Evolutionary conservation across 2,888 invertebrate species (phyloP).

Genomic region (Agrilus cyanescens): DNA sequence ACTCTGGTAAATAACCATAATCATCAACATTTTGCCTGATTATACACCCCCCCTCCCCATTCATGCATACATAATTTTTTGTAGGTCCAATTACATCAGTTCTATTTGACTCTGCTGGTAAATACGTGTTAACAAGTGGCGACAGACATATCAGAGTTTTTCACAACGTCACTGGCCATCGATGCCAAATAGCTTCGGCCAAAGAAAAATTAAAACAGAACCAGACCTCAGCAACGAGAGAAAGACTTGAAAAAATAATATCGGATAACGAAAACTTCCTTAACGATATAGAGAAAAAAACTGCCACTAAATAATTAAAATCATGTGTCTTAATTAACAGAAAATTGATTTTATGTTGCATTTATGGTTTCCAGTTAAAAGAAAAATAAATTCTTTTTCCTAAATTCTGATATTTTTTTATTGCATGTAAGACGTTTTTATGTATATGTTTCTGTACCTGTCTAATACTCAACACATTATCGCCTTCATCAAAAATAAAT

Average conservation of each 20-base stretch:
- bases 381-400: too few species aligned
- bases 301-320: background rate
- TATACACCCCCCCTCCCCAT: too few species aligned
- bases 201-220: slow-evolving; percentile 42
- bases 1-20: slow-evolving; percentile 41
- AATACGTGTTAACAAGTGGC: slow-evolving; percentile 60
- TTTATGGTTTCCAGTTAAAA: too few species aligned
- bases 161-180: slow-evolving; percentile 64
- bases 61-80: slow-evolving; percentile 20
- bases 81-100: slow-evolving; percentile 56
- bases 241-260: slow-evolving; percentile 60
- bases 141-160: slow-evolving; percentile 68
- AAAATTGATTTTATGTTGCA: too few species aligned
- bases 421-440: too few species aligned
- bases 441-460: too few species aligned
- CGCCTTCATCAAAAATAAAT: too few species aligned
- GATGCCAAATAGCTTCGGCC: slow-evolving; percentile 37
- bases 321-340: too few species aligned
- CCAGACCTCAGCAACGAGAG: slow-evolving; percentile 61
- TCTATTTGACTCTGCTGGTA: slow-evolving; percentile 63
- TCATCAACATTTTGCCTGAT: too few species aligned
- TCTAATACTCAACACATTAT: too few species aligned
- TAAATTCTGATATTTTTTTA: too few species aligned
- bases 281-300: slow-evolving; percentile 12
- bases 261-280: slow-evolving; percentile 43